Evolutionary conservation across 2,797 vertebrate species (phyloP).

Genomic region (Cyclura pinguis): DNA sequence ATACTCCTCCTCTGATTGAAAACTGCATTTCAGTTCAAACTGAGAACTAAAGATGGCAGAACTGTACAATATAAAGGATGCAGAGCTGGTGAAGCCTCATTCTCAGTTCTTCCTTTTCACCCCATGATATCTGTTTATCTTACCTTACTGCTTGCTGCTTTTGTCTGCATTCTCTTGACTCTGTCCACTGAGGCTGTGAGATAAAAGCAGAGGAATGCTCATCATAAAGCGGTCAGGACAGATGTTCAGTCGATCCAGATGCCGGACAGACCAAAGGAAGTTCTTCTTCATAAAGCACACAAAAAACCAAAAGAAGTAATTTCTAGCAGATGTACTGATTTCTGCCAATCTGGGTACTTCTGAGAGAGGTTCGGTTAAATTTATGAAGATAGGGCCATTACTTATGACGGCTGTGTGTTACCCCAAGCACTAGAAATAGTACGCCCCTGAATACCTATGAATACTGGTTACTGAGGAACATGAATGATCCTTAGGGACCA

Average conservation of each 20-base stretch:
- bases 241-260: not conserved
- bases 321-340: no score
- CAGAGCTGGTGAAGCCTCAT: not conserved
- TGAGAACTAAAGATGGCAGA: not conserved
- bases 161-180: not conserved
- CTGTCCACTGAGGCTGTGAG: not conserved
- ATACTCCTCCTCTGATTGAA: not conserved
- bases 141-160: no score
- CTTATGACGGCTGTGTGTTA: not conserved
- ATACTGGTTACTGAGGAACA: no score
- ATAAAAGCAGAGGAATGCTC: not conserved
- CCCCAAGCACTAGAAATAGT: not conserved
- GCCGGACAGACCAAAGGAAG: not conserved
- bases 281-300: not conserved
- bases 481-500: no score
- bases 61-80: not conserved
- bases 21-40: not conserved
- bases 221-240: not conserved
- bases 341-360: not conserved
- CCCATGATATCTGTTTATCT: not conserved
- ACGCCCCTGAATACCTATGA: not conserved
- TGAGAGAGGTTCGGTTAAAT: not conserved
- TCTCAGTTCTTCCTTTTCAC: not conserved
- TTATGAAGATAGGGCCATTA: not conserved
- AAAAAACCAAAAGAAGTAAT: not conserved